Evolutionary conservation across 2,113 vertebrate species (phyloP), one percentile per base, ranked within the genome.

Genomic region (Carettochelys insculpta): DNA sequence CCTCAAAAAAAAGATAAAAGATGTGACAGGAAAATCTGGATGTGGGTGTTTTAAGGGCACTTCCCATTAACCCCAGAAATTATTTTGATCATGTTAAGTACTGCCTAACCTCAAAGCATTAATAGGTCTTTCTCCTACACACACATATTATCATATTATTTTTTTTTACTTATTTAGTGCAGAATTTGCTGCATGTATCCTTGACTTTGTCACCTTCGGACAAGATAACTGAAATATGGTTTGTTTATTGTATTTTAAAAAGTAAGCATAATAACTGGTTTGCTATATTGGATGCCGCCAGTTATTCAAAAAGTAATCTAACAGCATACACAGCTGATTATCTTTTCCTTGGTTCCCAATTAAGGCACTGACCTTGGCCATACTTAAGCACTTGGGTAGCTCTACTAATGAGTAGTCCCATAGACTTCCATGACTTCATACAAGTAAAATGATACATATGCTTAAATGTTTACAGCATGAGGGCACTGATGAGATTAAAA

Each of bases 1-100:
- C n/a, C n/a, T 86, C 91, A 86, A 71, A 90, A 71, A 90, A 82
- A 52, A 77, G 68, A 29, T 77, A 95, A 89, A 41, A 83, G 61
- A 43, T 10, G 12, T 27, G 65, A 82, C 6, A 84, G 54, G 77
- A 89, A 89, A 43, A 34, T 90, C 50, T 85, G 27, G 31, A 73
- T 6, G 78, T 50, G 78, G 50, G 22, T 91, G 52, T 48, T n/a
- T 82, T 52, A 43, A 83, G 91, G 61, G 48, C 20, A 94, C 92
- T 93, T 19, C 86, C 77, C 11, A 77, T 91, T 54, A 77, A 34
- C 90, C 86, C 52, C 80, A 86, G 82, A 90, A 56, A 19, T 61
- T 31, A 86, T 22, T 27, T 43, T 78, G 25, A 84, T 79, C 22
- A 19, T 16, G 13, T 78, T 89, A 71, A 88, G 52, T 65, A 86